Conservation (phyloP, 2,888 invertebrate genomes). For the Brachyptera risi region DNA sequence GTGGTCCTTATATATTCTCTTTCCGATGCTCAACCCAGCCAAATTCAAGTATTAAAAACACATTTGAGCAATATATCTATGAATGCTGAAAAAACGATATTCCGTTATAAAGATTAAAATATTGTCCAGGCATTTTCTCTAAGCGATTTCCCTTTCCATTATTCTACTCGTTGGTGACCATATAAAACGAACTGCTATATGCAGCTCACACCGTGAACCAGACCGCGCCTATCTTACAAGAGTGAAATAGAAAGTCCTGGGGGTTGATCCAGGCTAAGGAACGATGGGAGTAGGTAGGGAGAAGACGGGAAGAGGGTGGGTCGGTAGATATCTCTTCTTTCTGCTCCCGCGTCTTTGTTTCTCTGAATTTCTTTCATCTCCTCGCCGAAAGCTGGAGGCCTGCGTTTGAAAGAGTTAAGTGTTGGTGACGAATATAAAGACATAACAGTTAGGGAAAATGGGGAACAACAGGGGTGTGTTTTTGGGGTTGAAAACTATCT, state of each 20-base stretch:
- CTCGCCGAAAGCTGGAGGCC: neutral
- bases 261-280: slow-evolving; percentile 7
- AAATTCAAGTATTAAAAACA: neutral
- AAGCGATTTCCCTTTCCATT: neutral
- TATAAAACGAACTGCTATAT: slow-evolving; percentile 11
- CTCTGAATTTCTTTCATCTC: slow-evolving; percentile 7
- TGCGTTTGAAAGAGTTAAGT: slow-evolving; percentile 8
- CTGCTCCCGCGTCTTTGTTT: slow-evolving; percentile 11
- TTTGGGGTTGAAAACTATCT: neutral
- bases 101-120: neutral
- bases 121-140: slow-evolving; percentile 6
- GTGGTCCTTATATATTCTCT: neutral
- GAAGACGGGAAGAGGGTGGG: neutral
- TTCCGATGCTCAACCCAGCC: neutral
- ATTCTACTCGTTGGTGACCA: neutral
- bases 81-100: neutral
- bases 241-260: slow-evolving; percentile 11
- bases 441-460: neutral
- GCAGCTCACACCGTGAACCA: neutral
- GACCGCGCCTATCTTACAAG: neutral
- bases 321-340: neutral
- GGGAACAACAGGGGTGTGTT: neutral
- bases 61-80: neutral
- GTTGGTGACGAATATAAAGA: slow-evolving; percentile 5
- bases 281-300: neutral